phyloP scores from a whole-genome alignment of 2,113 vertebrate species.

The Gobiocypris rarus region DNA sequence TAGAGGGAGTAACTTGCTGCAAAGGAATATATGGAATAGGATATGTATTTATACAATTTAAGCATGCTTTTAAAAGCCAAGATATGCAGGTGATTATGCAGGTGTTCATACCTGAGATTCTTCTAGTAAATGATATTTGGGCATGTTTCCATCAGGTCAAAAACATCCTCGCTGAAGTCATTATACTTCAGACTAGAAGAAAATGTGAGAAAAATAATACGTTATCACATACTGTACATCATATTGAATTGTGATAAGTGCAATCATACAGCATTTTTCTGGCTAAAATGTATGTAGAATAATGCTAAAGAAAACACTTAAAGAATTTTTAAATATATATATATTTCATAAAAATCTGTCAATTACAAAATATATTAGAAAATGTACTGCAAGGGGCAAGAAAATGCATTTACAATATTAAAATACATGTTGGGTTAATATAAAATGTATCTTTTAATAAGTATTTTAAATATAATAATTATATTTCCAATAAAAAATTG shows the following conservation, averaged over 20 bases:
- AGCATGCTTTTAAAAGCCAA: neutral
- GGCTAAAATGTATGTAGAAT: neutral
- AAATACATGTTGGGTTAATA: neutral
- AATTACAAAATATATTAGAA: neutral
- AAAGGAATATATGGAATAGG: neutral
- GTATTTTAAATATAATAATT: no score
- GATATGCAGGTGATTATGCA: neutral
- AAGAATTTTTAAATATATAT: neutral
- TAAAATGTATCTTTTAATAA: neutral
- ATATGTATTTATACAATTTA: neutral
- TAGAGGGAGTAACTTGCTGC: neutral
- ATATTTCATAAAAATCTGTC: neutral
- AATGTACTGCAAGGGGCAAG: neutral
- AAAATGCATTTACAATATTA: no score
- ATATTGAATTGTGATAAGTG: neutral
- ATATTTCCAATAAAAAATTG: neutral
- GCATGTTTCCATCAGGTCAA: slow-evolving; percentile 64
- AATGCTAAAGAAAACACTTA: neutral
- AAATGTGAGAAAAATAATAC: neutral
- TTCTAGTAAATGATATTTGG: slow-evolving; percentile 67
- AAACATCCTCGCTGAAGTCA: slow-evolving; percentile 70
- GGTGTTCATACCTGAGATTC: neutral
- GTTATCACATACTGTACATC: neutral
- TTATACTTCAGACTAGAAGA: slow-evolving; percentile 71
- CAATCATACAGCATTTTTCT: neutral